These are phyloP conservation scores for Drosophila guanche DNA, from an alignment of 1,140 invertebrate species.

Conservation along the genomic window DNA sequence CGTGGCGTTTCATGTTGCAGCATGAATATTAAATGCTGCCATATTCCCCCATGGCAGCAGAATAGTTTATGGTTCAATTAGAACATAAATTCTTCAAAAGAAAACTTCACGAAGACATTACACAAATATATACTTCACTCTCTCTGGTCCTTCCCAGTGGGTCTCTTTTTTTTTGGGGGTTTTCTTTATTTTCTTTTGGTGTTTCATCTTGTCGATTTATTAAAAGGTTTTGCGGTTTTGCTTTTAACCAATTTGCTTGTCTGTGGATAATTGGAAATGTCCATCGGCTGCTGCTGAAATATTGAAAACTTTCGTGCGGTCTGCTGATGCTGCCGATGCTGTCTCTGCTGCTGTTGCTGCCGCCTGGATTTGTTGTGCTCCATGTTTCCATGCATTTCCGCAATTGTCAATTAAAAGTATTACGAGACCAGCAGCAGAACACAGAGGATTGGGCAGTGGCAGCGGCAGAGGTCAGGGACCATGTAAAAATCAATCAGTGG, in stretches of 20 bases:
- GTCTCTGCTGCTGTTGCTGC: no score
- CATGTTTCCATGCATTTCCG: constrained; percentile 67
- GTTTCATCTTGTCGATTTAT: constrained; percentile 47
- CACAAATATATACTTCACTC: neutral
- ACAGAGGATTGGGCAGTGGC: neutral
- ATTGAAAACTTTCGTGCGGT: constrained; percentile 73
- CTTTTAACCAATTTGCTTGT: constrained; percentile 76
- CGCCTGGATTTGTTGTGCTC: constrained; percentile 39
- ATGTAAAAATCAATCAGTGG: constrained; percentile 77
- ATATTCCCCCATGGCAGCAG: no score
- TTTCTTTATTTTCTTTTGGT: neutral
- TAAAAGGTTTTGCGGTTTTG: constrained; percentile 77
- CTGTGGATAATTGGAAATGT: constrained; percentile 14
- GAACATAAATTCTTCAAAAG: constrained; percentile 13
- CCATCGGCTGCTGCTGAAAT: constrained; percentile 43
- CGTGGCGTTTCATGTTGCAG: constrained; percentile 45
- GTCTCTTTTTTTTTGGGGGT: neutral
- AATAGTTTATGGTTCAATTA: no score
- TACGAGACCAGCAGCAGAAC: constrained; percentile 17
- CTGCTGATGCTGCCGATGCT: constrained; percentile 10
- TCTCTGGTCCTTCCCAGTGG: neutral
- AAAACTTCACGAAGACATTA: constrained; percentile 2
- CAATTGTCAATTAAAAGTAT: constrained; percentile 82
- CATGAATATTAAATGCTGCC: constrained; percentile 67
- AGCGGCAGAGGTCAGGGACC: constrained; percentile 23